Base-by-base conservation (phyloP, 2,888 invertebrate species). In the Patella pellucida region DNA sequence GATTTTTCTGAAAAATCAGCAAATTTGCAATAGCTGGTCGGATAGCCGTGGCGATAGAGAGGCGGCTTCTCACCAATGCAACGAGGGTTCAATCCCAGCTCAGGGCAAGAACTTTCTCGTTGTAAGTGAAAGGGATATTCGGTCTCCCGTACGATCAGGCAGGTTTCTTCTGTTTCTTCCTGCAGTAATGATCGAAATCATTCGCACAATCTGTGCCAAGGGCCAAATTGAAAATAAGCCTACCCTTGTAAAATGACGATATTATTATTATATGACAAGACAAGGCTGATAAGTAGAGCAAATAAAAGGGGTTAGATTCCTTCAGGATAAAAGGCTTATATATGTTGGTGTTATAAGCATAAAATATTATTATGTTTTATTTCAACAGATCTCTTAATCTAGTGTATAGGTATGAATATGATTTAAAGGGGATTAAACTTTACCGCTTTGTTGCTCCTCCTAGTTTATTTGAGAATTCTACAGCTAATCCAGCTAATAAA, bases 371-470 rank as follows among this genome's bases (percentile, higher is more conserved):
- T 51, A 52, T 68, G n/a, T 16, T 72, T 54, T 54, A 52, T 31
- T 41, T 79, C 83, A n/a, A 27, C 78, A 88, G 89, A 75, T 88
- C 89, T 11, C 82, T 85, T 19, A 87, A 85, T 75, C 77, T 84
- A 50, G 78, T 78, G 4, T 85, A 82, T 72, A 72, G 76, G 7
- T 69, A 76, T 52, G 73, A 72, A 2, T 76, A 77, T 41, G 79
- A 76, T 1, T 68, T 83, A 41, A 82, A 85, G 56, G 87, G 80
- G 51, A 86, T 89, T 52, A 75, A 79, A 4, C 75, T 87, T 23
- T 82, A 85, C 76, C 76, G 84, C 52, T 89, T 84, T 73, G 71
- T 79, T 7, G 84, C 85, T 12, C 83, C 84, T n/a, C 79, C 81
- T 12, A 78, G 78, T 12, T 82, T 88, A 51, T 85, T 87, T 78